Evolutionary conservation across 2,888 invertebrate genomes (phyloP), one percentile per base, ranked within the genome.

Genomic region (Ligdia adustata): DNA sequence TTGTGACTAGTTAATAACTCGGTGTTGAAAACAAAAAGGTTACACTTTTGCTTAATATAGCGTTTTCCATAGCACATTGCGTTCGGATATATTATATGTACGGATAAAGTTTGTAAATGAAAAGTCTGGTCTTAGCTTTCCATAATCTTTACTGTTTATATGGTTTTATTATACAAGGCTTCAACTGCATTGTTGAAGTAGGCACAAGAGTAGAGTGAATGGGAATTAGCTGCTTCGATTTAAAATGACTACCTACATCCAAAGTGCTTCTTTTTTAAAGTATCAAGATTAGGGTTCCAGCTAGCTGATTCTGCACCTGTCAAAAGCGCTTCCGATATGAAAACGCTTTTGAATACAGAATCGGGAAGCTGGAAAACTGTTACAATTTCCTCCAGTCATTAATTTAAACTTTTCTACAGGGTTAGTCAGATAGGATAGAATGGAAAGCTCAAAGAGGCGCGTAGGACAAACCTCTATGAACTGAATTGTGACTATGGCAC

Each of bases 51-150:
- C 13, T 64, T 28, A 29, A 3, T 22, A 9, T 7, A n/a, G 32
- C 69, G 68, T 85, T 87, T 84, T 88, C 86, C 83, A 82, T 68
- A 78, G 75, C 88, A 87, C 86, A 82, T 57, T 68, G 65, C 75
- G 72, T 52, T 56, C 75, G 82, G 81, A 80, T 79, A 78, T 53
- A 52, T 15, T 33, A 38, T 37, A 16, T 34, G 32, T 37, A 32
- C 26, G 34, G n/a, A 34, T 14, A 24, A 13, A 33, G 18, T 40
- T 46, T 40, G 34, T 41, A 33, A 15, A 38, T 31, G 12, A n/a
- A 26, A 9, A 37, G 16, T 40, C 18, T 22, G 11, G 34, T 6
- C 29, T 46, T 40, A 35, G 29, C 37, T 48, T 38, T 38, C 26
- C 41, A 35, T 47, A 40, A 37, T 20, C 6, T 38, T 26, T 31